Percentiles rank a stretch among this genome's conserved stretches.
phyloP scores from a whole-genome alignment of 2,888 invertebrate genomes.

The Nyleta sp. region DNA sequence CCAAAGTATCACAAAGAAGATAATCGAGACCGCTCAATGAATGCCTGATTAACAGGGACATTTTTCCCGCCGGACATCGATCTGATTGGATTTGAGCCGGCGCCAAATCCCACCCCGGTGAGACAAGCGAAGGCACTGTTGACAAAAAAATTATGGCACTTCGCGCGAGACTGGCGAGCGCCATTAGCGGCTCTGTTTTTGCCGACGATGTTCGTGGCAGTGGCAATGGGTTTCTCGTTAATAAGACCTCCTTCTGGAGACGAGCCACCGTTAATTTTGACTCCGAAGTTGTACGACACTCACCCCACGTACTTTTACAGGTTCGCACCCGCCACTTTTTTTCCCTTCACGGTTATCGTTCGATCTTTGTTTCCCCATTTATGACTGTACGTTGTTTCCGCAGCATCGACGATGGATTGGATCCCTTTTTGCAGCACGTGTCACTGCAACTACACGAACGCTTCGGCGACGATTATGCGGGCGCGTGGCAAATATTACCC shows the following conservation, averaged over 20 bases:
- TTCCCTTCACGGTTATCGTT: neutral
- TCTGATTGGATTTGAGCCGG: constrained; percentile 69
- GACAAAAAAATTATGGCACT: constrained; percentile 85
- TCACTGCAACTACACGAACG: constrained; percentile 75
- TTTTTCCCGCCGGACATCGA: constrained; percentile 59
- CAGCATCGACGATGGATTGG: constrained; percentile 70
- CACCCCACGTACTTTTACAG: constrained; percentile 82
- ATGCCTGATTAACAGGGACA: constrained; percentile 39
- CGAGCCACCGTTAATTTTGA: constrained; percentile 84
- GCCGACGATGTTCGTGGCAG: constrained; percentile 86
- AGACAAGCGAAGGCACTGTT: constrained; percentile 83
- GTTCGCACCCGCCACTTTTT: constrained; percentile 58
- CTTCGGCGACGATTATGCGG: constrained; percentile 76
- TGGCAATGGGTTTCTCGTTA: constrained; percentile 88
- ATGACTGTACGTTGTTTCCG: too few relatives aligned
- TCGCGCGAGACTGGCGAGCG: constrained; percentile 85
- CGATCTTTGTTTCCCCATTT: too few relatives aligned
- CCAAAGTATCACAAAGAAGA: too few relatives aligned
- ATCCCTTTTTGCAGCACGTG: constrained; percentile 74
- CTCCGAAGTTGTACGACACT: constrained; percentile 83
- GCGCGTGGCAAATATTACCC: constrained; percentile 76
- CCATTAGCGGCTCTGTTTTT: constrained; percentile 85
- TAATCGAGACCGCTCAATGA: too few relatives aligned
- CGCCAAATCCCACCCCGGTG: constrained; percentile 70
- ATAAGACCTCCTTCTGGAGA: constrained; percentile 86